Conservation (phyloP, 2,797 vertebrate species). For the Sebastes dallii region DNA sequence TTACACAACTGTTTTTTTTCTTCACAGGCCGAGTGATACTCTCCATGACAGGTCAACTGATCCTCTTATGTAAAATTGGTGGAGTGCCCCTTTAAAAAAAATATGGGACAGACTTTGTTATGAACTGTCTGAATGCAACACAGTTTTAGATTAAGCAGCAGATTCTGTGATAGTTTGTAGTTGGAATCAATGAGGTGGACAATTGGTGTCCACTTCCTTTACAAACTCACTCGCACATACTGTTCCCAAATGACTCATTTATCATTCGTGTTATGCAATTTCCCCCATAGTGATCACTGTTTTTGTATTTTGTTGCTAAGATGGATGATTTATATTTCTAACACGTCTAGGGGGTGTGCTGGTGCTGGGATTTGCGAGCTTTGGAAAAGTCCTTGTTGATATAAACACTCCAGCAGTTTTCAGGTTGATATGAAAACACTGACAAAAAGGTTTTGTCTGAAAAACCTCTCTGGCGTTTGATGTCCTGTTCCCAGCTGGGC, state of each 20-base stretch:
- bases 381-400: constrained; percentile 30
- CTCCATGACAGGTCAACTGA: not conserved
- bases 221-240: not conserved
- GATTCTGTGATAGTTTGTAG: not conserved
- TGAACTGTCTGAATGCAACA: not conserved
- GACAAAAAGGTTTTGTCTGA: constrained; percentile 45
- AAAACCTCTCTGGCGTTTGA: not conserved
- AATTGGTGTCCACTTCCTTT: not conserved
- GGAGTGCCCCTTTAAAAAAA: not conserved
- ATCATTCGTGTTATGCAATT: not conserved
- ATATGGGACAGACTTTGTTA: not conserved
- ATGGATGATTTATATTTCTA: not conserved
- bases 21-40: not conserved
- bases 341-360: not conserved
- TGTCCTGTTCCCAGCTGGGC: not conserved
- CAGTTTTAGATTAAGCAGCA: not conserved
- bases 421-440: constrained; percentile 43
- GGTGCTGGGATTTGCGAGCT: not conserved
- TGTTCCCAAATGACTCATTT: not conserved
- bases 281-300: not conserved
- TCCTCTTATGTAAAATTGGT: not conserved
- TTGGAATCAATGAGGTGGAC: not conserved
- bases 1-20: not conserved
- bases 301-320: constrained; percentile 8
- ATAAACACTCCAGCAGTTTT: constrained; percentile 41